phyloP scores from a whole-genome alignment of 2,113 vertebrate genomes.

The Cathartes aura region DNA sequence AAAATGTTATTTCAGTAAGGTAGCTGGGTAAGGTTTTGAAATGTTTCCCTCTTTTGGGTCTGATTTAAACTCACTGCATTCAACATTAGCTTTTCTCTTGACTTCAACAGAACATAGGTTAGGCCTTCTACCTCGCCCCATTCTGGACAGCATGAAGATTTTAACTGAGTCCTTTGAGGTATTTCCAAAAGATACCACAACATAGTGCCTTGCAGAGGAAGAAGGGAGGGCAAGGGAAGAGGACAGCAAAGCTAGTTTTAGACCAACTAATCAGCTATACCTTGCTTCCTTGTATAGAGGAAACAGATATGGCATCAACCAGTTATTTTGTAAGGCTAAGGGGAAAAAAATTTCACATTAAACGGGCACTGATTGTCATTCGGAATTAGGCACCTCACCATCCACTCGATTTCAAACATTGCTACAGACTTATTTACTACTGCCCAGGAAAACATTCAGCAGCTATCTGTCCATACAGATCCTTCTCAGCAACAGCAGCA shows the following conservation, averaged over 20 bases:
- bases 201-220: background rate
- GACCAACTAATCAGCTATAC: background rate
- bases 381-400: background rate
- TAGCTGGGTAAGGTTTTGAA: background rate
- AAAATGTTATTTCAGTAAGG: background rate
- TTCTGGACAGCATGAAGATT: background rate
- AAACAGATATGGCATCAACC: fast-evolving
- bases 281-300: background rate
- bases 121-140: background rate
- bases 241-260: background rate
- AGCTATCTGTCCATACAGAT: background rate
- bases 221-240: background rate
- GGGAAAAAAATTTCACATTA: background rate
- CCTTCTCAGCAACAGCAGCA: background rate
- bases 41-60: background rate
- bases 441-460: background rate
- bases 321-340: background rate
- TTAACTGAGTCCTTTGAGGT: background rate
- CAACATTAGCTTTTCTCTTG: background rate
- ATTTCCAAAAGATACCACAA: background rate
- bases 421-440: background rate
- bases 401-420: background rate
- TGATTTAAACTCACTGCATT: background rate
- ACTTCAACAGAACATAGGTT: background rate
- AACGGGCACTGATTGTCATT: background rate